Evolutionary conservation across 2,888 invertebrate species (phyloP).

Genomic region (Lymantria dispar): DNA sequence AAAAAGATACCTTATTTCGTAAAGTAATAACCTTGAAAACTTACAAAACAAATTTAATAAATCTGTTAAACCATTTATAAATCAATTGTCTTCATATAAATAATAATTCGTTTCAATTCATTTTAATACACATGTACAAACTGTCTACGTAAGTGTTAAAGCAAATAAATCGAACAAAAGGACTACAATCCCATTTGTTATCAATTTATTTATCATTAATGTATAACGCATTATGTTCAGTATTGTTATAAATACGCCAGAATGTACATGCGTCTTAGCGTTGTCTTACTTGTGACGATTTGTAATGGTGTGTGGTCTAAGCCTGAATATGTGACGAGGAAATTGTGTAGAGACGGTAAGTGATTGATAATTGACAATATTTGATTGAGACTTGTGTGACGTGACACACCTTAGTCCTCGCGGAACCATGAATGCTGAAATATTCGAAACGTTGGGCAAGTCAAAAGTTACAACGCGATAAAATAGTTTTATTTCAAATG

Average conservation of each 20-base stretch:
- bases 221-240: slow-evolving; percentile 16
- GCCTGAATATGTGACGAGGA: slow-evolving; percentile 49
- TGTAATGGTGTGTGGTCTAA: slow-evolving; percentile 21
- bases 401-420: too few species aligned
- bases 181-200: slow-evolving; percentile 25
- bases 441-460: too few species aligned
- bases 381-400: too few species aligned
- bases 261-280: slow-evolving; percentile 11
- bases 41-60: background rate
- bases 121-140: background rate
- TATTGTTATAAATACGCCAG: slow-evolving; percentile 5
- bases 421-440: too few species aligned
- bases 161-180: slow-evolving; percentile 28
- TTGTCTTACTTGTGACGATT: slow-evolving; percentile 18
- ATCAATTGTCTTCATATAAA: background rate
- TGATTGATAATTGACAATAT: too few species aligned
- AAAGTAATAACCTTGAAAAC: background rate
- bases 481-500: too few species aligned
- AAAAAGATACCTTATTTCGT: background rate
- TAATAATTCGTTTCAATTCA: background rate
- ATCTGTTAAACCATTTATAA: background rate
- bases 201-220: slow-evolving; percentile 15
- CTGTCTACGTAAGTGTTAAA: slow-evolving; percentile 7
- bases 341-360: slow-evolving; percentile 58
- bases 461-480: too few species aligned